Base-by-base conservation (phyloP, 2,888 invertebrate species). In the Callyntrura guangdongensis region DNA sequence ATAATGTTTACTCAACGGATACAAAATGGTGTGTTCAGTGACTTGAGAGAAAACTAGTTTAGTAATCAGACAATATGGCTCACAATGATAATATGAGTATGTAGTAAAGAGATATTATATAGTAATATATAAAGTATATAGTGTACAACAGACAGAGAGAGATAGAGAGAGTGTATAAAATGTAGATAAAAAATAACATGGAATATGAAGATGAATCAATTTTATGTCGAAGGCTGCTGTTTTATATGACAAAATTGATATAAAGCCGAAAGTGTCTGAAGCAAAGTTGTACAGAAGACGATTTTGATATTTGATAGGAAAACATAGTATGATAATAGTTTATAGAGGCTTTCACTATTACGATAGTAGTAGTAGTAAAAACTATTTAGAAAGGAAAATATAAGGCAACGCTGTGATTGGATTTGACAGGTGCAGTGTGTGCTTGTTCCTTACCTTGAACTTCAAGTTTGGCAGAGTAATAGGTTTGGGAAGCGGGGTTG, bases 361-460 rank as follows among this genome's bases (percentile, higher is more conserved):
- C 2, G 36, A 36, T 6, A 36, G 36, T 36, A 36, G 36, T 4
- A 36, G 36, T 36, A 36, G 11, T 20, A 61, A 17, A 59, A 61
- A 61, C 27, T 69, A 69, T 27, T 27, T 25, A 67, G n/a, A n/a
- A n/a, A n/a, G n/a, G n/a, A n/a, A n/a, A n/a, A 67, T 67, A 27
- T 36, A 69, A 45, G 8, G n/a, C 12, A 74, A 45, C 36, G 67
- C 27, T 25, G 36, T 67, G 25, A 25, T 36, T 36, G 36, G 14
- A 27, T 82, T 64, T 82, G 64, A 72, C 53, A 74, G 69, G 69
- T 56, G 49, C 72, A 56, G 27, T 74, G 36, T 56, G n/a, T 74
- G 36, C 36, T 67, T 72, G 45, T 64, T 77, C 20, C 93, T 94
- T 94, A 95, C 95, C 95, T 93, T 95, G 95, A 25, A 95, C 95